Base-by-base conservation (phyloP, 2,113 vertebrate species). In the Saiga tatarica region DNA sequence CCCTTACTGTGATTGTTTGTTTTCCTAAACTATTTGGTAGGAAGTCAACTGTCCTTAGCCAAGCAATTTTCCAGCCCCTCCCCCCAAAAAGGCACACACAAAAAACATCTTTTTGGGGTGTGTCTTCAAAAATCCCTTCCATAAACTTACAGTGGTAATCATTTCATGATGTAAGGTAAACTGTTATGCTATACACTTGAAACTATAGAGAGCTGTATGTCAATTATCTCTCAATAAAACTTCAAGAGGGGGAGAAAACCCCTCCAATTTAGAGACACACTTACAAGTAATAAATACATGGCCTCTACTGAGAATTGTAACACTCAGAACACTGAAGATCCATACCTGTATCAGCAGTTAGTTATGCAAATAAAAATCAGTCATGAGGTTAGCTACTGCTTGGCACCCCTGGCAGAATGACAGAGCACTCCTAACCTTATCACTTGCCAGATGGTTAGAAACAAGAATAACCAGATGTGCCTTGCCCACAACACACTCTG, bases 401-500 rank as follows among this genome's bases (percentile, higher is more conserved):
- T 16, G 19, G 7, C 50, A 45, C 7, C 6, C 14, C 4, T 45
- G 64, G 28, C 2, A 16, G 10, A 39, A 16, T 0, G 16, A 26
- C 1, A 59, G 33, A 42, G 67, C 76, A 14, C 33, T 21, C 14
- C 28, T 7, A 59, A 62, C 5, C 45, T 30, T 17, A 33, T 21
- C 36, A 67, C 13, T 21, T 59, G 74, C 13, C 62, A 59, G 2
- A 16, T 6, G 4, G 16, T 16, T 36, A 13, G 23, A 28, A 81
- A 33, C 52, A 71, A 64, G 17, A 36, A 47, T 21, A 33, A 28
- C 3, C 7, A 36, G 3, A n/a, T 9, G 42, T 7, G n/a, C 25
- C 57, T 25, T 30, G 19, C 5, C 59, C 19, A 7, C 6, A 1
- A 3, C 30, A n/a, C 0, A 2, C 17, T 25, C 55, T 19, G 45